These are phyloP conservation scores for Encarsia formosa DNA, from an alignment of 2,888 invertebrate species.

Conservation along the genomic window DNA sequence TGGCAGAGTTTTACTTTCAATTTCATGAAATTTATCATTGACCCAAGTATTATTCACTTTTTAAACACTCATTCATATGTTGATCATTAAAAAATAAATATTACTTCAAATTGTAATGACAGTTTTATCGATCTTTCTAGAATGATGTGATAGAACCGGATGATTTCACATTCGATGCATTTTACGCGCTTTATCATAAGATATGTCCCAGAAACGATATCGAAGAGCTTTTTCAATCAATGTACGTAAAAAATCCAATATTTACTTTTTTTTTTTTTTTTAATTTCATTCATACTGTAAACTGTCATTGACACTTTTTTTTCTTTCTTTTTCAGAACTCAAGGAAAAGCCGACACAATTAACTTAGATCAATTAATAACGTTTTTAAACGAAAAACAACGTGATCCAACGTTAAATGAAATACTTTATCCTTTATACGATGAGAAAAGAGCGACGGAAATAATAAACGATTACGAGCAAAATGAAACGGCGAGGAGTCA, in stretches of 20 bases:
- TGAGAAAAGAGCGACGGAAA: conserved; percentile 86
- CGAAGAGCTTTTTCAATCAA: conserved; percentile 91
- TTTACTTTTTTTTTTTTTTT: background rate
- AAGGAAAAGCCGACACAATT: conserved; percentile 85
- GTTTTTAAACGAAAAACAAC: conserved; percentile 94
- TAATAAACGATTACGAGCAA: conserved; percentile 89
- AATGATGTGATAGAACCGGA: conserved; percentile 92
- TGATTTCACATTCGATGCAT: conserved; percentile 97
- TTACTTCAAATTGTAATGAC: background rate
- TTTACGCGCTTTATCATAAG: conserved; percentile 96
- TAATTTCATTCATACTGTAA: background rate
- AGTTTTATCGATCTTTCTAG: conserved; percentile 49
- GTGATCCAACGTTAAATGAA: conserved; percentile 97
- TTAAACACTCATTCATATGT: no score
- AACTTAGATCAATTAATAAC: conserved; percentile 82
- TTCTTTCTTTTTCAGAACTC: conserved; percentile 62
- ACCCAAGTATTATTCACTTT: no score
- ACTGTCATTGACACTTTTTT: background rate
- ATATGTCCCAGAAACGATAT: conserved; percentile 99
- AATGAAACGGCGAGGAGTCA: conserved; percentile 69
- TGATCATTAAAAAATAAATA: no score
- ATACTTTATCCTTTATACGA: conserved; percentile 97
- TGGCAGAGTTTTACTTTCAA: no score
- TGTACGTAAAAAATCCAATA: conserved; percentile 79
- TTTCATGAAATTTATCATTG: no score